phyloP scores from a whole-genome alignment of 2,888 invertebrate species.

The Conchocele bisecta region DNA sequence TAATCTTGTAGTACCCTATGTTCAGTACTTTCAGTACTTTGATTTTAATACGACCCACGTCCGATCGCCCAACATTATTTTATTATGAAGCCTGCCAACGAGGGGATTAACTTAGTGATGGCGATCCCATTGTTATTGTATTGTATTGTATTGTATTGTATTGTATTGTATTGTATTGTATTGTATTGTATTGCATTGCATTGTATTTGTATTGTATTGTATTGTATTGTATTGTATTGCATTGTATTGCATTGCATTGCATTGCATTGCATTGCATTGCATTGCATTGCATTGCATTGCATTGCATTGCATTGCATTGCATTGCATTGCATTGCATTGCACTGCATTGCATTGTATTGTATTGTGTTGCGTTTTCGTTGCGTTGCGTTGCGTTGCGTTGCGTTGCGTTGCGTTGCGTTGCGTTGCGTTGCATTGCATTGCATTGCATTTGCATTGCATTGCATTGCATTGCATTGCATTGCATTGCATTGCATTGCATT shows the following conservation, averaged over 20 bases:
- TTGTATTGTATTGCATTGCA: slow-evolving; percentile 6
- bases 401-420: slow-evolving; percentile 21
- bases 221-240: slow-evolving; percentile 6
- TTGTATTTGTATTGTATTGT: slow-evolving; percentile 6
- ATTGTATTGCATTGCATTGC: slow-evolving; percentile 4
- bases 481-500: too few relatives aligned
- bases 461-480: too few relatives aligned
- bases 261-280: background rate
- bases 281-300: slow-evolving; percentile 20
- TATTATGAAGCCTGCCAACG: too few relatives aligned
- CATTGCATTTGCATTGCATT: too few relatives aligned
- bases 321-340: too few relatives aligned
- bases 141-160: slow-evolving; percentile 14
- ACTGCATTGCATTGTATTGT: slow-evolving; percentile 27
- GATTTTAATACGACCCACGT: too few relatives aligned
- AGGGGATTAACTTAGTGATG: too few relatives aligned
- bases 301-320: slow-evolving; percentile 23
- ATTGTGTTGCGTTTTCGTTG: slow-evolving; percentile 33
- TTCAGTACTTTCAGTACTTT: too few relatives aligned
- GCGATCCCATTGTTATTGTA: too few relatives aligned
- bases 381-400: too few relatives aligned
- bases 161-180: background rate
- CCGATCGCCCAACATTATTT: too few relatives aligned
- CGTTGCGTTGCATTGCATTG: slow-evolving; percentile 17
- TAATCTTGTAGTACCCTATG: too few relatives aligned